Evolutionary conservation across 2,888 invertebrate species (phyloP).

Genomic region (Metallyticus violacea): DNA sequence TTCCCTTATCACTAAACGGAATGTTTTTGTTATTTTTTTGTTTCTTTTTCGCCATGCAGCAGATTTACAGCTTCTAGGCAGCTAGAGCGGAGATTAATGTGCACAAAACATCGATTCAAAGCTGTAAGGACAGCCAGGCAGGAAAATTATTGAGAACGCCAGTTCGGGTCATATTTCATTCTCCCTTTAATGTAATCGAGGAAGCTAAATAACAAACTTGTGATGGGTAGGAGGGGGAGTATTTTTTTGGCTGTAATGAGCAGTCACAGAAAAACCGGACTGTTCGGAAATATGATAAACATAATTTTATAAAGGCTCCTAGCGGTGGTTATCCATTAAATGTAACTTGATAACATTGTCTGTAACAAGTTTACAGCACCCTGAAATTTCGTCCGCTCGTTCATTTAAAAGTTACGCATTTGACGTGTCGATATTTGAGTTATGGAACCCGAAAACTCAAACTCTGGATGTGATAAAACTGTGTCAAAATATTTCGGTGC

Average conservation of each 20-base stretch:
- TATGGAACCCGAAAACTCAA: not conserved
- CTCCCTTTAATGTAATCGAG: not conserved
- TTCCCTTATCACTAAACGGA: not conserved
- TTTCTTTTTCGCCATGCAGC: not conserved
- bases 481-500: not conserved
- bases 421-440: not conserved
- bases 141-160: not conserved
- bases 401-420: not conserved
- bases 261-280: not conserved
- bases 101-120: not conserved
- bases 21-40: not conserved
- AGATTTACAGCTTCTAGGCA: not conserved
- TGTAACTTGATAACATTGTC: not conserved
- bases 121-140: not conserved
- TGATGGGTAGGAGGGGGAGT: not conserved
- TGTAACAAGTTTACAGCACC: not conserved
- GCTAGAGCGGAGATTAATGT: not conserved
- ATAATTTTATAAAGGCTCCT: not conserved
- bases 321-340: not conserved
- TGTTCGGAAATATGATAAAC: no score
- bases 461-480: not conserved
- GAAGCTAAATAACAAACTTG: not conserved
- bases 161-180: not conserved
- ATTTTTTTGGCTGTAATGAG: not conserved
- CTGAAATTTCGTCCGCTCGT: no score